Percentiles rank a stretch among this genome's conserved stretches.
Conservation (phyloP, 2,113 vertebrate genomes). For the Laticauda laticaudata region DNA sequence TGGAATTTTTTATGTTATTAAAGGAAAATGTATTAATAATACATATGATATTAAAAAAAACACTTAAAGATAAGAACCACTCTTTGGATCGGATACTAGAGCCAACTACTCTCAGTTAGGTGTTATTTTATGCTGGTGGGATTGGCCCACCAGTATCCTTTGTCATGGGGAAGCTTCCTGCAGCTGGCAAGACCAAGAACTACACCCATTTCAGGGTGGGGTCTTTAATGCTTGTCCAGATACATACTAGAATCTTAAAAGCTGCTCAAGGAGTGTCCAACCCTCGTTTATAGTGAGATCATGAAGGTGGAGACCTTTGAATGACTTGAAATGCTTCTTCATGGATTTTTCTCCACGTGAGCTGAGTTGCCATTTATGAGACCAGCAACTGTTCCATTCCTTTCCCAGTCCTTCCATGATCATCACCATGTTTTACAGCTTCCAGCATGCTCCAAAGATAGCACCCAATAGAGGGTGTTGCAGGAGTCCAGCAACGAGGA, state of each 20-base stretch:
- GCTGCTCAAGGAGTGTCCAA: background rate
- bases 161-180: background rate
- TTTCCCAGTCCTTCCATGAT: background rate
- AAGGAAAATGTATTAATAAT: too few species aligned
- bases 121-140: background rate
- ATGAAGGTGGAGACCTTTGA: background rate
- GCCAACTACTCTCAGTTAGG: background rate
- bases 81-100: too few species aligned
- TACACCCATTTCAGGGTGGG: background rate
- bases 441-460: background rate
- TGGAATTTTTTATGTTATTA: too few species aligned
- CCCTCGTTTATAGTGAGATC: background rate
- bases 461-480: background rate
- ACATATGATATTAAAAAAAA: too few species aligned
- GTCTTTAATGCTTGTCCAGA: background rate
- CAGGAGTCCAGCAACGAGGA: background rate
- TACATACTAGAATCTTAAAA: background rate
- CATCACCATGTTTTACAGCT: background rate
- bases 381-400: background rate
- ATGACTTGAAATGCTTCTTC: background rate
- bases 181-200: background rate
- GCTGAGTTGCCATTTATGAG: background rate
- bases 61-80: too few species aligned
- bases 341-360: background rate
- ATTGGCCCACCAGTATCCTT: background rate